Conservation (phyloP, 2,888 invertebrate genomes). For the Pseudococcus viburni region DNA sequence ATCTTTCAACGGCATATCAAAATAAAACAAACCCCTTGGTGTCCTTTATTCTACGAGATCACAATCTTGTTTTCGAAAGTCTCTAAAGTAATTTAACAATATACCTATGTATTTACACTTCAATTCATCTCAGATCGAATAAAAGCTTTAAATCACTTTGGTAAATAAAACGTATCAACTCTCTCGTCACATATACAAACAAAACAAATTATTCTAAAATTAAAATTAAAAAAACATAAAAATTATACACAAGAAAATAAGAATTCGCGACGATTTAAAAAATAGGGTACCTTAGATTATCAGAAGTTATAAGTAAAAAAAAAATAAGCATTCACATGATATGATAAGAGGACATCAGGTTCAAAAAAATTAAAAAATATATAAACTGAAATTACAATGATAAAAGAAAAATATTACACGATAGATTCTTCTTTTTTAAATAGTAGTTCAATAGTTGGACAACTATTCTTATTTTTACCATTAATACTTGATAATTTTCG, state of each 20-base stretch:
- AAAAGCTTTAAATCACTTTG: conserved; percentile 45
- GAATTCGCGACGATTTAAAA: conserved; percentile 15
- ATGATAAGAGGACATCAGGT: background rate
- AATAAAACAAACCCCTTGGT: background rate
- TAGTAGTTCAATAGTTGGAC: no score
- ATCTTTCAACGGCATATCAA: conserved; percentile 7
- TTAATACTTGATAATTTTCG: no score
- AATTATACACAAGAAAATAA: conserved; percentile 25
- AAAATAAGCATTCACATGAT: background rate
- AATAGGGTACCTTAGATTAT: background rate
- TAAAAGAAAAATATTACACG: background rate
- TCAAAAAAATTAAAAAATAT: background rate
- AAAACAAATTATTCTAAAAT: conserved; percentile 11
- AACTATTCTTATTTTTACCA: no score
- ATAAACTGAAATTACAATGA: background rate
- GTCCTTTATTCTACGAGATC: conserved; percentile 11
- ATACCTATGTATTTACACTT: background rate
- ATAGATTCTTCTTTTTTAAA: background rate
- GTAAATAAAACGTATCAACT: background rate
- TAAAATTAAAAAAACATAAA: conserved; percentile 31
- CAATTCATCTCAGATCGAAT: background rate
- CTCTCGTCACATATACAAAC: conserved; percentile 9
- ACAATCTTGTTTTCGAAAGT: background rate
- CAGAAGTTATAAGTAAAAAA: conserved; percentile 26
- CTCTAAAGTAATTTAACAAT: background rate